Evolutionary conservation across 1,140 invertebrate species (phyloP), one percentile per base, ranked within the genome.

Genomic region (Caenorhabditis inopinata): DNA sequence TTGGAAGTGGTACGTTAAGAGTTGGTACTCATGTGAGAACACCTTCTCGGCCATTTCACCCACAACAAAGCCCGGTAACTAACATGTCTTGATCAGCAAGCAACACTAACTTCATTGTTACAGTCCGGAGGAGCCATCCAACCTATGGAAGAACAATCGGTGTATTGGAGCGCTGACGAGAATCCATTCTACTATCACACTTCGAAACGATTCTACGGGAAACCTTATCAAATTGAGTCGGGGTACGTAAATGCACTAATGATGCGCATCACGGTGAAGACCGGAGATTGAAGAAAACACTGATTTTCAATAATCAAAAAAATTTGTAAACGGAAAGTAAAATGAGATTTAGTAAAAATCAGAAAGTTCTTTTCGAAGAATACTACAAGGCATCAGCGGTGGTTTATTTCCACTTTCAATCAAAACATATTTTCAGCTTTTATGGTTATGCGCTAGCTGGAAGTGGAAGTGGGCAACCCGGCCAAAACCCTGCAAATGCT

Each of bases 161-260:
- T 88, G 2, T 88, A 88, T 58, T 88, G 87, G 87, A 85, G 84
- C 32, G 87, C 87, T 18, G 87, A 88, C 53, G 87, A 88, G 58
- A 88, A 88, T 83, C 87, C 87, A 6, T 87, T 88, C 49, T 85
- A 88, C 58, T 88, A 87, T 73, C 87, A 87, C 45, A 84, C 86
- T 23, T 89, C 87, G 16, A 86, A 85, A 75, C 62, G 87, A 35
- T 84, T 83, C 74, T 88, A 85, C 47, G 83, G 83, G 11, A 86
- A 87, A 76, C 87, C 86, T 16, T 85, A 85, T 49, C 48, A 83
- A 38, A 82, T 85, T 35, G 86, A 84, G 49, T 79, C 84, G 12
- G 85, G 85, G 51, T 88, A 38, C 51, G 82, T 45, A 21, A 38
- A 4, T 49, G 4, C 23, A 3, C n/a, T n/a, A n/a, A n/a, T n/a